Evolutionary conservation across 2,888 invertebrate species (phyloP).

Genomic region (Drosophila fungiperda): DNA sequence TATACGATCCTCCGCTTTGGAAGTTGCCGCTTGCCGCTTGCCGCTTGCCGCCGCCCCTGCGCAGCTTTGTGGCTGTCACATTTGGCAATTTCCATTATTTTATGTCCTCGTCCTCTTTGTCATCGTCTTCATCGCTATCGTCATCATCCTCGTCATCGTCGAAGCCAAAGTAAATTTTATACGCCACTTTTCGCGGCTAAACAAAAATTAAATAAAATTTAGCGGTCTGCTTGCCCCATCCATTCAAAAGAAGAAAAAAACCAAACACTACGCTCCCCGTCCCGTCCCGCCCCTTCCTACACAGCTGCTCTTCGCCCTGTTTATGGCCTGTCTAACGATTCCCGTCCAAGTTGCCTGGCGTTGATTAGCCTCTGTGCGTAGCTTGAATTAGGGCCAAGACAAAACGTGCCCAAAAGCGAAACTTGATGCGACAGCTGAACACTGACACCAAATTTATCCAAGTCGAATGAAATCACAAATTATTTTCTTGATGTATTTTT

Average conservation of each 20-base stretch:
- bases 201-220: conserved; percentile 81
- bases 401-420: conserved; percentile 79
- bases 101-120: conserved; percentile 73
- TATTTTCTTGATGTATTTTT: neutral
- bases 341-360: conserved; percentile 79
- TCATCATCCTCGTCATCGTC: conserved; percentile 54
- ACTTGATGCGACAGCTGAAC: conserved; percentile 67
- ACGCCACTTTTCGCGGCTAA: conserved; percentile 81
- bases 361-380: conserved; percentile 78
- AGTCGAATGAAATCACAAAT: neutral
- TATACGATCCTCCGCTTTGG: conserved; percentile 70
- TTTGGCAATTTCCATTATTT: conserved; percentile 81
- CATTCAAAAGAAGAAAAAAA: conserved; percentile 5
- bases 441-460: conserved; percentile 26
- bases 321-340: conserved; percentile 81
- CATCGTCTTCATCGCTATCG: conserved; percentile 24
- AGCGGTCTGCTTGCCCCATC: conserved; percentile 72
- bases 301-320: conserved; percentile 44
- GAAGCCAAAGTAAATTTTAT: conserved; percentile 80
- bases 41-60: conserved; percentile 42
- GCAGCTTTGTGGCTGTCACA: conserved; percentile 79
- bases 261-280: neutral
- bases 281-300: neutral
- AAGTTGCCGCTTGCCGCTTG: conserved; percentile 1
- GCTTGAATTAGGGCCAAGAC: conserved; percentile 78